Evolutionary conservation across 2,113 vertebrate species (phyloP), one percentile per base, ranked within the genome.

Genomic region (Candoia aspera): DNA sequence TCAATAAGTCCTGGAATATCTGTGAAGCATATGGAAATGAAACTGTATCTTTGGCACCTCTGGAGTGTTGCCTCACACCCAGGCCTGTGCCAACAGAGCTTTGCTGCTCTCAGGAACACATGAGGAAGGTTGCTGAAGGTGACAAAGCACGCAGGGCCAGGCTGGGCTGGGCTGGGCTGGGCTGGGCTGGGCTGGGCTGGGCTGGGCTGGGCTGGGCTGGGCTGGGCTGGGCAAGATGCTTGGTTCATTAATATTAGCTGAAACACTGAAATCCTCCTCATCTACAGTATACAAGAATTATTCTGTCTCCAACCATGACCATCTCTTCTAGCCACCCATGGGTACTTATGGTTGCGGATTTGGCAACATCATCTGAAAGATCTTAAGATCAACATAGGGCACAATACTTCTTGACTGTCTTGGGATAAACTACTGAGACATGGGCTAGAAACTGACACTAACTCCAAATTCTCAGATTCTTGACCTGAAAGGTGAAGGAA

Each of bases 11-110:
- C 53, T 86, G 91, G 89, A 60, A 79, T 53, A 73, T 57, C 55
- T 54, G 91, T 26, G 88, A 88, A 90, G 91, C 89, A 83, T 29
- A 68, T 10, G 2, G 88, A 92, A 86, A 92, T 49, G 90, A 19
- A 84, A 88, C 37, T 59, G 24, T 87, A 58, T 64, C 15, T 5
- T 89, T 87, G 46, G 85, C 0, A 26, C 84, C 84, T 93, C 94
- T 83, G 85, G 87, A 87, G 57, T 68, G 53, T 37, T 92, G 90
- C 93, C 92, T 94, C n/a, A 0, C 94, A 91, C 88, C 68, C 92
- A 87, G 84, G 73, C 79, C 88, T 93, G 88, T 21, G 58, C 54
- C 88, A 73, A 33, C 79, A 33, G 59, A 89, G 24, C 59, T 73
- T 53, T 11, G 21, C 57, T 90, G 62, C 64, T 87, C 64, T 79